These are phyloP conservation scores for Cryptus viduatorius DNA, from an alignment of 2,888 invertebrate genomes.

Conservation along the genomic window DNA sequence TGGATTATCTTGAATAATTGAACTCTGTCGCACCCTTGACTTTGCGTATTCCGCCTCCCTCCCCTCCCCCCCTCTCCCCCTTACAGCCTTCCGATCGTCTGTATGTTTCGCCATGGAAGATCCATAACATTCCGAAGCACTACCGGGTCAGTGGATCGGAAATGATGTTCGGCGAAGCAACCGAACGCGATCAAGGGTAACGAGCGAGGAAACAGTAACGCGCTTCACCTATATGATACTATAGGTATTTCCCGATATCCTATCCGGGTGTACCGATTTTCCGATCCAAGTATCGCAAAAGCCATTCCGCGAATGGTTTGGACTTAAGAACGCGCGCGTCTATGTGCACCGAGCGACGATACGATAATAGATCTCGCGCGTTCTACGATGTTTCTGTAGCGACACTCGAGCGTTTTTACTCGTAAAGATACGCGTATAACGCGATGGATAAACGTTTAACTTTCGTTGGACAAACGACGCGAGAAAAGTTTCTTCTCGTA, in stretches of 20 bases:
- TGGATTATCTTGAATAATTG: constrained; percentile 2
- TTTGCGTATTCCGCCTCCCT: neutral
- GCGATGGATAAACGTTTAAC: too few species aligned
- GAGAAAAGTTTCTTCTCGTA: too few species aligned
- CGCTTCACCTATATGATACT: neutral
- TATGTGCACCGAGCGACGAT: too few species aligned
- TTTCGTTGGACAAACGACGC: too few species aligned
- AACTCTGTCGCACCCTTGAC: neutral
- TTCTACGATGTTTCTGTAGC: neutral
- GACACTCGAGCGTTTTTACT: too few species aligned
- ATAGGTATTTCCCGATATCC: neutral
- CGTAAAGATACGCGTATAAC: too few species aligned
- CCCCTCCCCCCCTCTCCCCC: too few species aligned
- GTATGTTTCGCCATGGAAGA: neutral
- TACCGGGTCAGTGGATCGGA: constrained; percentile 58
- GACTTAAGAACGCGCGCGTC: neutral
- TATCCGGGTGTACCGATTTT: constrained; percentile 13
- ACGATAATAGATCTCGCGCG: neutral
- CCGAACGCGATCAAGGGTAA: constrained; percentile 23
- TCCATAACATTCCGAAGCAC: constrained; percentile 20
- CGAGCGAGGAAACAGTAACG: neutral
- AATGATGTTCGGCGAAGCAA: constrained; percentile 37
- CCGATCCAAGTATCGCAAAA: constrained; percentile 24
- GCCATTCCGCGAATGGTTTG: neutral
- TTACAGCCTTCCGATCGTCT: neutral